Base-by-base conservation (phyloP, 1,140 invertebrate genomes). In the Harlomillsia oculata region DNA sequence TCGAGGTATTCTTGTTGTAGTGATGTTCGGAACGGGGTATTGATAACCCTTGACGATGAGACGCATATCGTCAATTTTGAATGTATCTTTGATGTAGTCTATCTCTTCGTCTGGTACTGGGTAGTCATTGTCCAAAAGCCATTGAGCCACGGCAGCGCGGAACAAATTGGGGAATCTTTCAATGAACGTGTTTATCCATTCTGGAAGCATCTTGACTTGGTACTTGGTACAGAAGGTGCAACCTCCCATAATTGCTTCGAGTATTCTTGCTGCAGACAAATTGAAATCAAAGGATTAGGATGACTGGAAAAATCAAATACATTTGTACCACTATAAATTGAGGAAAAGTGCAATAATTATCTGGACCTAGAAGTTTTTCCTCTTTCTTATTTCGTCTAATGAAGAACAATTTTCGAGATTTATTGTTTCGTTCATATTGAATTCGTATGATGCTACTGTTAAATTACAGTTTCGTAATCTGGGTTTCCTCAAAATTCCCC, bases 111-210 rank as follows among this genome's bases (percentile, higher is more conserved):
- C 4, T 2, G 56, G 56, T 21, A 58, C 49, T 23, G 56, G 48
- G 30, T 45, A 52, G 23, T 49, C 56, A 32, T 58, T 37, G 32
- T 58, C 56, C 56, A 58, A 5, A 2, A 58, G 50, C 49, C 49
- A 58, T 18, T 58, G 56, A 9, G 56, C 48, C 16, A 58, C 41
- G 16, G 32, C 48, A 5, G 56, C 56, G 3, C 56, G 40, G 39
- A 58, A 58, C 34, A 52, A 43, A 9, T 37, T 34, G 21, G 56
- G 56, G 30, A 52, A 58, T 52, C 37, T 43, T n/a, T 58, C 49
- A 34, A 30, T 41, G 46, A 58, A 52, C 39, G 39, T 52, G 25
- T n/a, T 34, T 18, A 58, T 40, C 56, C 56, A 58, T 50, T 45
- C 13, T 8, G 56, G 56, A n/a, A 58, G 40, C 32, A 51, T 58